Evolutionary conservation across 2,113 vertebrate species (phyloP), one percentile per base, ranked within the genome.

Genomic region (Hucho hucho): DNA sequence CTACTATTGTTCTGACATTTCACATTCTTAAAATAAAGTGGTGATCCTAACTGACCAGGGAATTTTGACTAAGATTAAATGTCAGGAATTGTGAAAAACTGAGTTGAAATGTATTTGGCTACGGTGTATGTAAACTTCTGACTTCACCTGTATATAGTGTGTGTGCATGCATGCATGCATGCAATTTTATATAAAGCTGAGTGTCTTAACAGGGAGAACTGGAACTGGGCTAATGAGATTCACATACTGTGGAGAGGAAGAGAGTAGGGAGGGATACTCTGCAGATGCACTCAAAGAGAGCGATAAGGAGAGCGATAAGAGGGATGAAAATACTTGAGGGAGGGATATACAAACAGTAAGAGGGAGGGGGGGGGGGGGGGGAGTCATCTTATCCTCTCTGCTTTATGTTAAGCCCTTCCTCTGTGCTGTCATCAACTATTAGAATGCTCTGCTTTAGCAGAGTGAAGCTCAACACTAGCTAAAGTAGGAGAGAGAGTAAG

Each of bases 161-260:
- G 1, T 6, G 5, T 29, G 0, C 0, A 0, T 32, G 1, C 1
- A 32, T 26, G 2, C 25, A 26, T 26, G 2, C 25, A 26, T 26
- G 2, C 25, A 26, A 32, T 6, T 32, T 32, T 32, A 32, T 32
- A 32, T 32, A 32, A 6, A 32, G 29, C 20, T 49, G 7, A 69
- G 43, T 43, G 24, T 47, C 58, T 43, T 26, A 59, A 32, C 32
- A 32, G 32, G 32, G 32, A 32, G 6, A 32, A 37, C 43, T 28
- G 37, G 69, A 84, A 84, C 9, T 80, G 77, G 83, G 84, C 64
- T 79, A 87, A 84, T 86, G 84, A 82, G 79, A 84, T 87, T 70
- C 72, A 66, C 64, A 65, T 63, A 37, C 32, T 22, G 53, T 9
- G 24, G 6, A 28, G 6, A 20, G 6, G 56, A 32, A 56, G 14